These are phyloP conservation scores for Coleophora deauratella DNA, from an alignment of 2,888 invertebrate species.

Conservation along the genomic window DNA sequence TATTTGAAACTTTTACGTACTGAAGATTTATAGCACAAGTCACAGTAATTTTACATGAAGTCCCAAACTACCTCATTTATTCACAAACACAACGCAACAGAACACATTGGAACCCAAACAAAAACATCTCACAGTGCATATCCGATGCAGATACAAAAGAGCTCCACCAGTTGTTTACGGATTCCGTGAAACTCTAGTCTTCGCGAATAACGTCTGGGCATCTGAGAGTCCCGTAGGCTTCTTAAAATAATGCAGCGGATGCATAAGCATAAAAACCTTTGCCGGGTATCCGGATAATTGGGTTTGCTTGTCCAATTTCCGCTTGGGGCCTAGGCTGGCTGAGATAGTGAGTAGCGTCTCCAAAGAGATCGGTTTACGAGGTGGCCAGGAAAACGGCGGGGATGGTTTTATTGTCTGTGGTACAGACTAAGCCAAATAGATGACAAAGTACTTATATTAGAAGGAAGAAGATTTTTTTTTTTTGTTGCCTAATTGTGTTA, in stretches of 20 bases:
- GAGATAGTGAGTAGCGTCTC: constrained; percentile 32
- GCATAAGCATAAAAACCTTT: constrained; percentile 29
- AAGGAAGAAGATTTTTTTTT: neutral
- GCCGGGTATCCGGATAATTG: constrained; percentile 28
- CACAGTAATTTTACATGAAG: no score
- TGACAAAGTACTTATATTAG: neutral
- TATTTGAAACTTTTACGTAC: no score
- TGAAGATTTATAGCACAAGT: no score
- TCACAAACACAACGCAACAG: no score
- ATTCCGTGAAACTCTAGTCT: no score
- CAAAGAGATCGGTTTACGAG: constrained; percentile 27
- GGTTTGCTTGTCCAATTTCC: constrained; percentile 34
- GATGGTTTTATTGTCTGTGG: neutral
- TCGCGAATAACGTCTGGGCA: no score
- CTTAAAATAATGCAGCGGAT: constrained; percentile 12
- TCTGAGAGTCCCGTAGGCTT: no score
- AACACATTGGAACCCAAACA: no score
- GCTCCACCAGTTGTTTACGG: no score
- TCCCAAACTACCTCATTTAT: no score
- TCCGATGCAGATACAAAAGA: no score
- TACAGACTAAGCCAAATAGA: neutral
- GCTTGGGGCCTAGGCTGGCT: constrained; percentile 24
- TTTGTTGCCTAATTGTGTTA: neutral
- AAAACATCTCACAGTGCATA: no score
- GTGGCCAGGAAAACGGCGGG: constrained; percentile 9